Percentiles rank a stretch among this genome's conserved stretches.
Conservation (phyloP, 2,888 invertebrate genomes). For the Eupeodes luniger region DNA sequence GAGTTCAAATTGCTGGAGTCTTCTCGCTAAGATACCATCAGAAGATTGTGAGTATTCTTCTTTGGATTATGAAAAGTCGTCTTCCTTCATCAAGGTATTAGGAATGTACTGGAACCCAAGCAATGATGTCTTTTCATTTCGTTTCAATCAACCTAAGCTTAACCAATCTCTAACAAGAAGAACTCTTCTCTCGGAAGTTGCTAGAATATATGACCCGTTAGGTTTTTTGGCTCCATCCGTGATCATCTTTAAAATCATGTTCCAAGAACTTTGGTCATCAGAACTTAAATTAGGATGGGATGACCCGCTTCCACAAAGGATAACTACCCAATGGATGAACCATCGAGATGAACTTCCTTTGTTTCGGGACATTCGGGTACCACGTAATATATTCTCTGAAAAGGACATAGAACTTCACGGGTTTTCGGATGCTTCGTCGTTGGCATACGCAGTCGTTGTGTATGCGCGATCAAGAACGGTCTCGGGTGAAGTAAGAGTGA, state of each 20-base stretch:
- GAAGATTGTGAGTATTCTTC: too few species aligned
- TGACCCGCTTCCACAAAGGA: not conserved
- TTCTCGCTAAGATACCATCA: too few species aligned
- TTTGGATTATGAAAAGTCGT: too few species aligned
- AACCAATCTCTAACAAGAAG: not conserved
- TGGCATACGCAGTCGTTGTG: not conserved
- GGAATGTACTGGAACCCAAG: constrained; percentile 26
- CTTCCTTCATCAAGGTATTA: not conserved
- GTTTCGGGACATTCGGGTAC: not conserved
- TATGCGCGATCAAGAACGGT: not conserved
- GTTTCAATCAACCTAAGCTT: not conserved
- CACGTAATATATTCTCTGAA: not conserved
- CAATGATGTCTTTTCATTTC: constrained; percentile 6
- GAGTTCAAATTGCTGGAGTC: constrained; percentile 2
- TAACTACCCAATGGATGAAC: not conserved
- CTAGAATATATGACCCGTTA: not conserved
- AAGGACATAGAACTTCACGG: not conserved
- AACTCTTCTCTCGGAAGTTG: too few species aligned
- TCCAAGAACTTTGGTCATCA: constrained; percentile 11
- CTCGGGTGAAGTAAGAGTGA: not conserved
- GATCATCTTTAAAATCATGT: constrained; percentile 1
- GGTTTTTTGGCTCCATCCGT: not conserved
- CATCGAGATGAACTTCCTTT: not conserved
- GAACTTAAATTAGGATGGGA: not conserved
- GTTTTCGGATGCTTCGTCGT: not conserved